Evolutionary conservation across 2,888 invertebrate genomes (phyloP).

Genomic region (Lasioglossum zephyrum): DNA sequence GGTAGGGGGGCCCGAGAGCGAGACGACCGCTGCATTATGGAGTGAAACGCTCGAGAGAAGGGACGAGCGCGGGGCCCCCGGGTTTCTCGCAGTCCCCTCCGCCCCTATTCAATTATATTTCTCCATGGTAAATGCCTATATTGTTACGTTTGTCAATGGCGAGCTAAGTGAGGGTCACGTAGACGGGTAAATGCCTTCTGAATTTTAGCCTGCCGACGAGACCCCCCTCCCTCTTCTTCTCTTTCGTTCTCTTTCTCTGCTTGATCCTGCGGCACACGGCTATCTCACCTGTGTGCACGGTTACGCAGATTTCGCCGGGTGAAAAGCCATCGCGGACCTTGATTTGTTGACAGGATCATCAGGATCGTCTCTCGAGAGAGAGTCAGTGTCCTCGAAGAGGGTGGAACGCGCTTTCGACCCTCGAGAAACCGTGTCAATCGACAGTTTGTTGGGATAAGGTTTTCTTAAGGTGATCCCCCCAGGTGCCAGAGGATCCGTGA

Average conservation of each 20-base stretch:
- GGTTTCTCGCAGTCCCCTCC: constrained; percentile 70
- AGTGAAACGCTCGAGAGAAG: constrained; percentile 40
- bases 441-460: background rate
- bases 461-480: background rate
- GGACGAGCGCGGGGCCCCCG: constrained; percentile 30
- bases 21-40: constrained; percentile 46
- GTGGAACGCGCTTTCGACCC: background rate
- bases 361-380: constrained; percentile 1
- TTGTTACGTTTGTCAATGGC: constrained; percentile 84
- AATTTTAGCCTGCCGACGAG: constrained; percentile 75
- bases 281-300: constrained; percentile 34
- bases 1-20: constrained; percentile 49
- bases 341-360: constrained; percentile 37
- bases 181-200: constrained; percentile 78
- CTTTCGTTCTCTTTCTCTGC: constrained; percentile 40
- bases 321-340: constrained; percentile 31
- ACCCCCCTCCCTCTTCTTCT: constrained; percentile 23
- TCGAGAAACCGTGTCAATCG: constrained; percentile 16
- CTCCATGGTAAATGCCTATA: constrained; percentile 84
- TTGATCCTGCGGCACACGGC: constrained; percentile 15
- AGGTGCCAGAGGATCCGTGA: background rate
- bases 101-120: constrained; percentile 83
- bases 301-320: constrained; percentile 40
- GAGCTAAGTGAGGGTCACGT: constrained; percentile 83
- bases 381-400: constrained; percentile 8